Base-by-base conservation (phyloP, 2,797 vertebrate species). In the Centroberyx gerrardi region DNA sequence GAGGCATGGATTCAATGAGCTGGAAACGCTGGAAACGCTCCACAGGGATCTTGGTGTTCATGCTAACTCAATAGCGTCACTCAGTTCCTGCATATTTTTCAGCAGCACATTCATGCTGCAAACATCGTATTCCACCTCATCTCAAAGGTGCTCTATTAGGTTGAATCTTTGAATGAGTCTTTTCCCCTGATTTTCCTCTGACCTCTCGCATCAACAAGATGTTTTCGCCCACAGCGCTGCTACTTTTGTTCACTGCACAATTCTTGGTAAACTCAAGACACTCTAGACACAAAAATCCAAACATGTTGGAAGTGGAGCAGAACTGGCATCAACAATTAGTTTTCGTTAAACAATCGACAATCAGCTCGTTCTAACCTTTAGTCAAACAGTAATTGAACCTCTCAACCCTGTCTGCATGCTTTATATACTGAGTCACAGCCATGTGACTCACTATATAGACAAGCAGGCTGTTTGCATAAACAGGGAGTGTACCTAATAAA, bases 111-210 rank as follows among this genome's bases (percentile, higher is more conserved):
- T 53, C 29, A 62, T 14, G 14, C 58, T 42, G 54, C 51, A 69
- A 72, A 76, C 69, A 73, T 69, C 49, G 28, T 27, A 52, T n/a
- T 31, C 49, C 22, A 52, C 75, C 64, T 62, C 67, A 69, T 85
- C 22, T 63, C 55, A 56, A 59, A 66, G 71, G 74, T 76, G 52
- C 79, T 80, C 68, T 68, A 62, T 82, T 82, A 72, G 48, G 48
- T 53, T 22, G 22, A 22, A 22, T 22, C 33, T 27, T n/a, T 15
- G 12, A 71, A 27, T 31, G 51, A 74, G 56, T 38, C 8, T 36
- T 27, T 9, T 42, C 33, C 22, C 22, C 22, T 22, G 22, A 29
- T 40, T 33, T 51, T 17, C 56, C 4, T 55, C 53, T 29, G 53
- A 55, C 27, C 28, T 55, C 53, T 55, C 53, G 31, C 28, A 55